Evolutionary conservation across 2,888 invertebrate genomes (phyloP).

Genomic region (Cataglyphis altisquamis): DNA sequence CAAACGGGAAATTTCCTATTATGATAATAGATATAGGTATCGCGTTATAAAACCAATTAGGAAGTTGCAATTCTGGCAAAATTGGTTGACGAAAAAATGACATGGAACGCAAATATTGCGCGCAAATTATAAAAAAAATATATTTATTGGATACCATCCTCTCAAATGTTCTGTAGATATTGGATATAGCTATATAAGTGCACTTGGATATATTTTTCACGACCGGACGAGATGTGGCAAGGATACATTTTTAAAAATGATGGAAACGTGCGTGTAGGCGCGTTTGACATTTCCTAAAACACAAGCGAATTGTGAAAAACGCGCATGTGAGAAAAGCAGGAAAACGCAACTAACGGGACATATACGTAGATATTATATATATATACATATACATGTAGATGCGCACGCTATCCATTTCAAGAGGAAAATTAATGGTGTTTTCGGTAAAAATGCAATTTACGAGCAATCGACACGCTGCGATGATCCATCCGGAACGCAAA

Average conservation of each 20-base stretch:
- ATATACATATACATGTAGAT: conserved; percentile 50
- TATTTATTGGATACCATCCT: background rate
- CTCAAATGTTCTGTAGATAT: background rate
- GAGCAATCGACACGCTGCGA: conserved; percentile 72
- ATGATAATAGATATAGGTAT: conserved; percentile 36
- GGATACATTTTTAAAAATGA: conserved; percentile 2
- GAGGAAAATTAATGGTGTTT: conserved; percentile 72
- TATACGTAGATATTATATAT: background rate
- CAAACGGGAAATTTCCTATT: conserved; percentile 12
- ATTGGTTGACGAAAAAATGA: background rate
- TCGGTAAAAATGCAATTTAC: conserved; percentile 74
- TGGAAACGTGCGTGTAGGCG: background rate
- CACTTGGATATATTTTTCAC: conserved; percentile 21
- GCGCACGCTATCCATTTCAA: conserved; percentile 63
- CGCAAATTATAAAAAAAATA: background rate
- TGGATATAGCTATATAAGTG: too few relatives aligned
- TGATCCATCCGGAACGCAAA: conserved; percentile 66
- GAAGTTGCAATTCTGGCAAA: background rate
- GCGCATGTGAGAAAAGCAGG: background rate
- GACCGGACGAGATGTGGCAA: background rate
- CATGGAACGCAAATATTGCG: background rate
- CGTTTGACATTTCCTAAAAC: conserved; percentile 30
- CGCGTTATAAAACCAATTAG: conserved; percentile 37
- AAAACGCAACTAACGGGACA: background rate
- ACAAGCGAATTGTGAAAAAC: conserved; percentile 33